phyloP scores from a whole-genome alignment of 2,113 vertebrate genomes.

The Mobula birostris region DNA sequence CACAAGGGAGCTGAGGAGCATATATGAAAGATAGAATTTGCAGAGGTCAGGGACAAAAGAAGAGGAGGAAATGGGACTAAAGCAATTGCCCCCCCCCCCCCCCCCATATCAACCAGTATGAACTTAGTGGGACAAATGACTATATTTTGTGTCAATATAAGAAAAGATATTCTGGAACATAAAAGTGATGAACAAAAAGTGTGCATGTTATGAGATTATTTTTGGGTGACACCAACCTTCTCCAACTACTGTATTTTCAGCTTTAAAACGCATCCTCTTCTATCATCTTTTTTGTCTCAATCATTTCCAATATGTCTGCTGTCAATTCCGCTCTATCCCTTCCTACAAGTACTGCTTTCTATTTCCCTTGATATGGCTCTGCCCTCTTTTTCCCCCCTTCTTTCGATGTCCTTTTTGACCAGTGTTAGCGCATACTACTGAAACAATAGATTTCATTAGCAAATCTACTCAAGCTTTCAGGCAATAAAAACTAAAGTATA shows the following conservation, averaged over 20 bases:
- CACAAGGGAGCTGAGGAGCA: too few species aligned
- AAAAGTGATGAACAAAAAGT: background rate
- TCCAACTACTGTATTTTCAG: background rate
- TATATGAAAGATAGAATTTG: too few species aligned
- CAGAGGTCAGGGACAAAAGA: too few species aligned
- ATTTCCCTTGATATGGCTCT: background rate
- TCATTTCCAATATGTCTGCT: background rate
- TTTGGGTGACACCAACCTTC: background rate
- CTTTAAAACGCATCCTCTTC: background rate
- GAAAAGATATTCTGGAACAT: background rate
- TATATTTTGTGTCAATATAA: too few species aligned
- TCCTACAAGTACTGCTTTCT: too few species aligned
- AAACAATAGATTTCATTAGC: constrained; percentile 7
- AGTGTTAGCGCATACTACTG: too few species aligned
- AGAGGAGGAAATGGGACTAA: too few species aligned
- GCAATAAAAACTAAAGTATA: background rate
- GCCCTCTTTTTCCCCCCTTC: background rate
- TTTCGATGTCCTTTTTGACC: background rate
- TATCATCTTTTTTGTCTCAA: too few species aligned
- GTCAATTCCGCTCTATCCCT: background rate
- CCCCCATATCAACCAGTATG: too few species aligned
- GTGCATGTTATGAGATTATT: background rate
- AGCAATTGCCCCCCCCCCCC: too few species aligned
- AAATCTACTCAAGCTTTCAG: background rate
- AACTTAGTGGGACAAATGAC: too few species aligned